These are phyloP conservation scores for Myotis planiceps DNA, from an alignment of 2,797 vertebrate species.

Conservation along the genomic window DNA sequence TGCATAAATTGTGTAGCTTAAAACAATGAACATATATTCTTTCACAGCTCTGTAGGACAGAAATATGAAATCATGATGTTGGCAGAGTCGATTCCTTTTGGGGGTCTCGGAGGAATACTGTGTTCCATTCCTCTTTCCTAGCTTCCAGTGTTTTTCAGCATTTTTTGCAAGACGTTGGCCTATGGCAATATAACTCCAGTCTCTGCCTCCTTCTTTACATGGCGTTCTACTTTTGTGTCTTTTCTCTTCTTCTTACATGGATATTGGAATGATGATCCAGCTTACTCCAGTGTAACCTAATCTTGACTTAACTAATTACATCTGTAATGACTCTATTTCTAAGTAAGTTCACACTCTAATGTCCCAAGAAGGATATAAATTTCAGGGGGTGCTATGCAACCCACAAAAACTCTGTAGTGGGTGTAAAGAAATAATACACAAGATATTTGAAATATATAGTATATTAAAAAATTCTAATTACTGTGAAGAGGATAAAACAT, in stretches of 20 bases:
- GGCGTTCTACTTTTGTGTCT: not conserved
- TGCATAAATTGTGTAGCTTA: not conserved
- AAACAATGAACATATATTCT: not conserved
- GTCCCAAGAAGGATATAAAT: not conserved
- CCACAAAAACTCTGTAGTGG: not conserved
- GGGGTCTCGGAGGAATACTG: not conserved
- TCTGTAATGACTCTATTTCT: not conserved
- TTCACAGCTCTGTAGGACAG: not conserved
- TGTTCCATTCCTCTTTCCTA: not conserved
- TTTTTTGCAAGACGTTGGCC: not conserved
- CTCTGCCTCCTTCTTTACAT: not conserved
- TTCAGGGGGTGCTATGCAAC: not conserved
- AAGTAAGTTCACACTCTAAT: not conserved
- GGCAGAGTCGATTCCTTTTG: not conserved
- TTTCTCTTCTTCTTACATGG: not conserved
- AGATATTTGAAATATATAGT: not conserved
- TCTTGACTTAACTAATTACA: not conserved
- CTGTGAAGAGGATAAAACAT: not conserved
- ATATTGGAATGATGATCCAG: not conserved
- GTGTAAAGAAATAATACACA: not conserved
- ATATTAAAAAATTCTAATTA: not conserved
- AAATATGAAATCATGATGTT: not conserved
- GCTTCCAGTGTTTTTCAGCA: not conserved
- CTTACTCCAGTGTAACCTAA: not conserved
- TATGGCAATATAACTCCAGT: rapidly evolving